Conservation (phyloP, 2,888 invertebrate genomes). For the Melikaiella ostensackeni region DNA sequence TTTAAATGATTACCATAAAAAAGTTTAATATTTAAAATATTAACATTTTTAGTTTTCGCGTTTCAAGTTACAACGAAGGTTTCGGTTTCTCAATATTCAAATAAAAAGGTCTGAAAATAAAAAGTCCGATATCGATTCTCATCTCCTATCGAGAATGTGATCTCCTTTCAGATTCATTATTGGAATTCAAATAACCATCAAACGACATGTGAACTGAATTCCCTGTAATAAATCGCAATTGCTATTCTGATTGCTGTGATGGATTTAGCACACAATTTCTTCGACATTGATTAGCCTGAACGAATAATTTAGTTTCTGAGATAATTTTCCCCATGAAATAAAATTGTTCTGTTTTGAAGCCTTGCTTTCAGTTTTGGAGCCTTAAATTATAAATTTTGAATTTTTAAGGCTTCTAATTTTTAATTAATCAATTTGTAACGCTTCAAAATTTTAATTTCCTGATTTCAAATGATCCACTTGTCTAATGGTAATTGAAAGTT, state of each 20-base stretch:
- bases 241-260: neutral
- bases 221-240: neutral
- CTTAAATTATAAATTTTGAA: neutral
- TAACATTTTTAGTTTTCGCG: neutral
- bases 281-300: neutral
- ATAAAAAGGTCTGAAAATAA: neutral
- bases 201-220: neutral
- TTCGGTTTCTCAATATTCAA: neutral
- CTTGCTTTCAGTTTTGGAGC: neutral
- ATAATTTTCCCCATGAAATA: neutral
- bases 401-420: neutral
- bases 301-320: neutral
- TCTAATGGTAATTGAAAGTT: no score
- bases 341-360: neutral
- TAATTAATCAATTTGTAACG: no score
- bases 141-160: neutral
- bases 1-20: neutral
- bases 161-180: slow-evolving; percentile 1
- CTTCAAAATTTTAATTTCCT: no score
- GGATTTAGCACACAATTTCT: neutral
- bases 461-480: no score
- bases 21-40: neutral
- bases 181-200: slow-evolving; percentile 7
- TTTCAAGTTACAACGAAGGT: neutral
- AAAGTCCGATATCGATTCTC: neutral